Evolutionary conservation across 2,113 vertebrate genomes (phyloP), one percentile per base, ranked within the genome.

Genomic region (Chionodraco myersi): DNA sequence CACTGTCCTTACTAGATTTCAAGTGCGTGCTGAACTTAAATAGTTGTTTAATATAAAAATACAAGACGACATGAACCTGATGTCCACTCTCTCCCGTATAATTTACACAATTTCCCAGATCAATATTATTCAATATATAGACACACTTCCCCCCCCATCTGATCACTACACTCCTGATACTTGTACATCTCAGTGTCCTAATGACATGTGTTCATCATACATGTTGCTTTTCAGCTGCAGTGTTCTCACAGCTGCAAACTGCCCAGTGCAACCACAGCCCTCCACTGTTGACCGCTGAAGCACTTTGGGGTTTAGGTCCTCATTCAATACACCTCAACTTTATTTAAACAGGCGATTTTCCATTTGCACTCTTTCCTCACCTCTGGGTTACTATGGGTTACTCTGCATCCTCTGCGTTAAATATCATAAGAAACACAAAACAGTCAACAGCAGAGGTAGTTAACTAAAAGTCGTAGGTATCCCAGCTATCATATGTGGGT

Each of bases 381-480:
- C 74, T 75, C 74, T 59, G 71, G 18, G 67, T 5, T 54, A 8
- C 74, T 75, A 71, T 59, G 71, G 18, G 67, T 6, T 54, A 8
- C 70, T 72, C 59, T 21, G 61, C 36, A 71, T 41, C 18, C 63
- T 36, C 73, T 79, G 76, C 48, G 4, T 82, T 73, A 80, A 87
- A 84, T 72, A 89, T 85, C 75, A 79, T 74, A 78, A 78, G 66
- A 83, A 72, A 82, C 30, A 76, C 70, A 86, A 80, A 85, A 69
- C 49, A 72, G 62, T 78, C 77, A 84, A 71, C 70, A 66, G 58
- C 15, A 75, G 41, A 83, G 21, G 53, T 41, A 82, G 82, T 84
- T 80, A 72, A 80, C 54, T 88, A 34, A 74, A 83, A 60, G 23
- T 79, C 70, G 34, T 21, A 49, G 75, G 68, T 78, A 72, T 70